These are phyloP conservation scores for Harpagifer antarcticus DNA, from an alignment of 2,797 vertebrate species.

Conservation along the genomic window DNA sequence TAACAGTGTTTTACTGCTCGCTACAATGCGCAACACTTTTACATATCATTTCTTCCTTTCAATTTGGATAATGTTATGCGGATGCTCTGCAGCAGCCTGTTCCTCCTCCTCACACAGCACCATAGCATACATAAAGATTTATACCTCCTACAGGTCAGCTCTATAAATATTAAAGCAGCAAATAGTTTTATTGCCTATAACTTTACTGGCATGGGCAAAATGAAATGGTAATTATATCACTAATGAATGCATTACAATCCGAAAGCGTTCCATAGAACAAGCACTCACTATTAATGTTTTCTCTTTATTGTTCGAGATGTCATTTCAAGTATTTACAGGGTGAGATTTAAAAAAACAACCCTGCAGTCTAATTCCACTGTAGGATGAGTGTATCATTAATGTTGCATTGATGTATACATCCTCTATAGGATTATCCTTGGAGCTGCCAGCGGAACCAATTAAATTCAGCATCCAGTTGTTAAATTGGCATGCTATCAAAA, in stretches of 20 bases:
- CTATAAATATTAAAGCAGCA: conserved; percentile 49
- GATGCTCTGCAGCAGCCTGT: conserved; percentile 16
- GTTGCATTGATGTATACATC: conserved; percentile 36
- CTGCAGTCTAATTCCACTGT: conserved; percentile 9
- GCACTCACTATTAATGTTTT: not conserved
- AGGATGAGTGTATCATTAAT: conserved; percentile 53
- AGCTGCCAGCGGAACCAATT: conserved; percentile 59
- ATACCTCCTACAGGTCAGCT: conserved; percentile 38
- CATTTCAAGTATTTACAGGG: conserved; percentile 11
- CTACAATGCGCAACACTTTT: not conserved
- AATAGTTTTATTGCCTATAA: conserved; percentile 7
- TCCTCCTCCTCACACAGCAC: conserved; percentile 2
- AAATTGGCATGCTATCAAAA: conserved; percentile 55
- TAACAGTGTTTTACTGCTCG: not conserved
- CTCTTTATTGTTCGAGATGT: not conserved
- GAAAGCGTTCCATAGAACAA: conserved; percentile 7
- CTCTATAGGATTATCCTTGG: conserved; percentile 56
- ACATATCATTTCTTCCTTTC: conserved; percentile 28
- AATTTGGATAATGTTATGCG: conserved; percentile 24
- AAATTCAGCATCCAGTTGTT: conserved; percentile 48
- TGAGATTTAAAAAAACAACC: conserved; percentile 3
- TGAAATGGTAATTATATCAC: conserved; percentile 20
- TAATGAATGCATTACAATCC: conserved; percentile 27
- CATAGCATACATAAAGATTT: conserved; percentile 24
- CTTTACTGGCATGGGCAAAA: not conserved